Evolutionary conservation across 1,140 invertebrate species (phyloP).

Genomic region (Zaprionus camerounensis): DNA sequence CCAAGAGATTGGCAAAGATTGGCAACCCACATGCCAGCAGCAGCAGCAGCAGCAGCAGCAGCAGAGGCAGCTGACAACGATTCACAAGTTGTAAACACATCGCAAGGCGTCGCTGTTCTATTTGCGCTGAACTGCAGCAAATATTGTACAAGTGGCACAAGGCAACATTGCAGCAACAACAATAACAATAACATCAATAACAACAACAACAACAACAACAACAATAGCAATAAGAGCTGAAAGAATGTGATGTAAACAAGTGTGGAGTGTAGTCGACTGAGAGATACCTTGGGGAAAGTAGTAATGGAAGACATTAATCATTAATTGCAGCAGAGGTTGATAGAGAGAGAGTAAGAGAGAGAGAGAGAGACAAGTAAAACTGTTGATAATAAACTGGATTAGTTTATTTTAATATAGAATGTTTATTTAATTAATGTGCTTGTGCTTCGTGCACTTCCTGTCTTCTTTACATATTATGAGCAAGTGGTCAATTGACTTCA

Average conservation of each 20-base stretch:
- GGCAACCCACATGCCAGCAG: constrained; percentile 37
- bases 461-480: no score
- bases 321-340: neutral
- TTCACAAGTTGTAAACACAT: constrained; percentile 77
- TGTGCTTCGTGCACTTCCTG: no score
- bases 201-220: constrained; percentile 22
- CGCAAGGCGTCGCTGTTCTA: constrained; percentile 61
- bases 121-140: constrained; percentile 59
- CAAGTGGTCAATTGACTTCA: no score
- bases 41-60: constrained; percentile 38
- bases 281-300: neutral
- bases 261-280: neutral
- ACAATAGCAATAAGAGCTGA: neutral
- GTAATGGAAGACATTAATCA: neutral
- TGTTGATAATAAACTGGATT: no score
- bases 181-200: constrained; percentile 43
- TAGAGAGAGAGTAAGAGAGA: neutral
- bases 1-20: constrained; percentile 61
- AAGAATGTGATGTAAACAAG: neutral
- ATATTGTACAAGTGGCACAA: constrained; percentile 48
- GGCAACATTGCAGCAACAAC: constrained; percentile 41
- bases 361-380: no score
- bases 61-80: constrained; percentile 62
- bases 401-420: no score
- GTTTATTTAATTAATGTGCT: no score